A percentile compares a stretch with the other conserved stretches of the same genome.
phyloP scores from a whole-genome alignment of 1,140 invertebrate genomes.

The Saxidomus purpurata region DNA sequence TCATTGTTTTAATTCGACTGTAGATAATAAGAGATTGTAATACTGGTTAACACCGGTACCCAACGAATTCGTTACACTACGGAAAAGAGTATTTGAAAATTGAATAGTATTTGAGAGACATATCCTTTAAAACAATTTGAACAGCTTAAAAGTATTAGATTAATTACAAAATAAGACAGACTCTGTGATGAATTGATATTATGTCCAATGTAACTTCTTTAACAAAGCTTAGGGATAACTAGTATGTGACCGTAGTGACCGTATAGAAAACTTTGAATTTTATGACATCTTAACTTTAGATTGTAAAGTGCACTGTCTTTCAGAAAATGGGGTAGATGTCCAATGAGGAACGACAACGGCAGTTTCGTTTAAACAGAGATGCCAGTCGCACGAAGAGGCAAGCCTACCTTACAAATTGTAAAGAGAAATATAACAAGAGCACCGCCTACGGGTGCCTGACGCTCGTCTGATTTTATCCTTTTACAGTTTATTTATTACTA shows the following conservation, averaged over 20 bases:
- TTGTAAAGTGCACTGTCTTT: background rate
- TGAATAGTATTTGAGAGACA: constrained; percentile 11
- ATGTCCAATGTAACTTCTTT: no score
- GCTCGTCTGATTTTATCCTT: no score
- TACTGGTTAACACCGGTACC: constrained; percentile 13
- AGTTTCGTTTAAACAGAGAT: constrained; percentile 16
- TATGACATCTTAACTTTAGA: constrained; percentile 19
- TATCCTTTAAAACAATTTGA: constrained; percentile 19
- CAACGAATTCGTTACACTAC: constrained; percentile 22
- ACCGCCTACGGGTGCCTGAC: no score
- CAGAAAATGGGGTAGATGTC: background rate
- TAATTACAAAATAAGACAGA: background rate
- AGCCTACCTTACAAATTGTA: constrained; percentile 26
- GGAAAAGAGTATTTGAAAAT: constrained; percentile 2
- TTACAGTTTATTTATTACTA: no score
- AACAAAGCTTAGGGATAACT: no score
- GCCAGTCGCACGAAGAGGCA: background rate
- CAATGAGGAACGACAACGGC: constrained; percentile 19
- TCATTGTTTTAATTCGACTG: constrained; percentile 7
- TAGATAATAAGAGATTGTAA: constrained; percentile 11
- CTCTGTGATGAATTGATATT: background rate
- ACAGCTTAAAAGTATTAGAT: background rate
- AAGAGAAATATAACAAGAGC: no score
- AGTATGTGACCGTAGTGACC: background rate
- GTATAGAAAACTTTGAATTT: background rate